Conservation (phyloP, 2,113 vertebrate genomes). For the Zosterops hypoxanthus region DNA sequence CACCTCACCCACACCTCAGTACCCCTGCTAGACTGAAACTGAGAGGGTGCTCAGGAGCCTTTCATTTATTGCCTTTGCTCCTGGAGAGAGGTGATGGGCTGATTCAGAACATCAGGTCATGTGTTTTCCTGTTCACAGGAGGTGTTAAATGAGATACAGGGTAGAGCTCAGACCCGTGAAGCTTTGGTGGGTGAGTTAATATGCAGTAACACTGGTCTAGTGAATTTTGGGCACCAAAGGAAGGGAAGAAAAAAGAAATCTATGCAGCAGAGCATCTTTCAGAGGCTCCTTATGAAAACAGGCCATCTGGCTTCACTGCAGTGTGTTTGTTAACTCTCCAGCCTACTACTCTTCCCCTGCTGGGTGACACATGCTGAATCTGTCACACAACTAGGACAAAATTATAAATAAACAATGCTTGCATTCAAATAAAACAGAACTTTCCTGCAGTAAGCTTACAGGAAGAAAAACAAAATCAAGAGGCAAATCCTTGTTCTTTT, state of each 20-base stretch:
- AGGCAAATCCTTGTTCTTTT: background rate
- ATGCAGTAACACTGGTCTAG: background rate
- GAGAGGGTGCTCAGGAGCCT: background rate
- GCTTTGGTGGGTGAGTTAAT: background rate
- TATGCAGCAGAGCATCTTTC: constrained; percentile 26
- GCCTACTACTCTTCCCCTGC: constrained; percentile 38
- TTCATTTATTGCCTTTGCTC: background rate
- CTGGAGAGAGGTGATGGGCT: background rate
- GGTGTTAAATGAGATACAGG: background rate
- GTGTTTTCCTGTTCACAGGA: background rate
- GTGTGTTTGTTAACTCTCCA: constrained; percentile 30
- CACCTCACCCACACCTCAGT: background rate
- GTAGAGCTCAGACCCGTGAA: fast-evolving
- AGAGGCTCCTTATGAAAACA: constrained; percentile 28
- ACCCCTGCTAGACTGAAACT: background rate
- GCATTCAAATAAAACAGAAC: constrained; percentile 47
- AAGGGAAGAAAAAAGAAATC: background rate
- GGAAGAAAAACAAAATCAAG: background rate
- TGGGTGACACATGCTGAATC: constrained; percentile 42
- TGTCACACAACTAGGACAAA: constrained; percentile 52
- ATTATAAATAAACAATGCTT: constrained; percentile 58
- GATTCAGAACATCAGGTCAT: fast-evolving
- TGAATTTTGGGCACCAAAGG: background rate
- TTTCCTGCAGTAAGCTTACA: background rate
- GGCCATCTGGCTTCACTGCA: constrained; percentile 43